Evolutionary conservation across 2,888 invertebrate genomes (phyloP).

Genomic region (Diabrotica balteata): DNA sequence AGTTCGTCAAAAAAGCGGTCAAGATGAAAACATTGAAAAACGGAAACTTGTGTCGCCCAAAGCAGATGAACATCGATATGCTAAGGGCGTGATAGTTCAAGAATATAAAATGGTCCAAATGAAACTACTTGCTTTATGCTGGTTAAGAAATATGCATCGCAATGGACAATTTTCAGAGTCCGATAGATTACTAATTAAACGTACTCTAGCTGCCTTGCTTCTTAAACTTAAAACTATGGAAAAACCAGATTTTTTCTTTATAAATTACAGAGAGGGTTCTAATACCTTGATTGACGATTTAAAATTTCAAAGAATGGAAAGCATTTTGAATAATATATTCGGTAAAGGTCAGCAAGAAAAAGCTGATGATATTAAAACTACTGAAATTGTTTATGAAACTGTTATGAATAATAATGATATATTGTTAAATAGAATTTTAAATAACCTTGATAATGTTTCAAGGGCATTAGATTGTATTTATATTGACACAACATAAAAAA

Average conservation of each 20-base stretch:
- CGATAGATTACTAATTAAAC: slow-evolving; percentile 42
- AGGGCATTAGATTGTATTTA: slow-evolving; percentile 13
- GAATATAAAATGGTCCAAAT: slow-evolving; percentile 42
- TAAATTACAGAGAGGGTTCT: slow-evolving; percentile 32
- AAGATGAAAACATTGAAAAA: slow-evolving; percentile 2
- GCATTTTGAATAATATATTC: slow-evolving; percentile 31
- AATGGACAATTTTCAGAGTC: slow-evolving; percentile 26
- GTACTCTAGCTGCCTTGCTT: slow-evolving; percentile 34
- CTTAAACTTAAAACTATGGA: slow-evolving; percentile 25
- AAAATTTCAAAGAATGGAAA: slow-evolving; percentile 39
- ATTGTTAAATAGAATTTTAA: slow-evolving; percentile 19
- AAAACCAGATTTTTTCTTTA: slow-evolving; percentile 42
- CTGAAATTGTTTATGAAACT: not conserved
- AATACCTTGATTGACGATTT: slow-evolving; percentile 42
- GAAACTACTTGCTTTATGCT: slow-evolving; percentile 39
- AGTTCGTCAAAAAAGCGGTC: slow-evolving; percentile 37
- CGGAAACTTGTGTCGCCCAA: slow-evolving; percentile 37
- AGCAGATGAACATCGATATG: slow-evolving; percentile 42
- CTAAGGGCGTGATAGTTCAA: slow-evolving; percentile 39
- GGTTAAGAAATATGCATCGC: slow-evolving; percentile 36
- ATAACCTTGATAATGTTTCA: slow-evolving; percentile 19
- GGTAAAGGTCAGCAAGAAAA: too few relatives aligned
- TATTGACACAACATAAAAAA: too few relatives aligned
- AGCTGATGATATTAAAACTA: not conserved
- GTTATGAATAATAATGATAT: slow-evolving; percentile 12